phyloP scores from a whole-genome alignment of 2,888 invertebrate species.

The Panopea generosa region DNA sequence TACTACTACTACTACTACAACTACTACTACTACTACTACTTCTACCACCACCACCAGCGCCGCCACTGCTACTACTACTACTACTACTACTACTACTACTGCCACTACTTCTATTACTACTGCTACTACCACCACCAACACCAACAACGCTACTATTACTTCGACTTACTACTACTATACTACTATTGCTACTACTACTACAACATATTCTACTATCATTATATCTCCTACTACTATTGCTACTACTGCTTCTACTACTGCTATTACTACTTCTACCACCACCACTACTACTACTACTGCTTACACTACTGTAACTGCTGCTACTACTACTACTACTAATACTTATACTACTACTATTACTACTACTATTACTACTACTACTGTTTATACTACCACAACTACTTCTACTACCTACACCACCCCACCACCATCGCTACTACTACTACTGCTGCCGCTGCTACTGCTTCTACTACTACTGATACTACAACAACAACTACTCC shows the following conservation, averaged over 20 bases:
- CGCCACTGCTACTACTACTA: too few species aligned
- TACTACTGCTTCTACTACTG: neutral
- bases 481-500: too few species aligned
- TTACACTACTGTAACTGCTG: constrained; percentile 1
- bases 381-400: neutral
- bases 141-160: too few species aligned
- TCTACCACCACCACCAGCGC: too few species aligned
- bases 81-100: too few species aligned
- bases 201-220: neutral
- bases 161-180: too few species aligned
- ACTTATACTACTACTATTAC: neutral
- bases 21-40: too few species aligned
- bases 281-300: constrained; percentile 6
- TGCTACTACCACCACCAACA: too few species aligned
- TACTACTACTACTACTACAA: too few species aligned
- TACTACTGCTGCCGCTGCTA: constrained; percentile 2
- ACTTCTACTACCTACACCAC: constrained; percentile 3
- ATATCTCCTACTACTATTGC: constrained; percentile 4
- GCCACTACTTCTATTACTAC: too few species aligned
- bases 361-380: too few species aligned
- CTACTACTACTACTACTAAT: constrained; percentile 5
- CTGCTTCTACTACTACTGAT: constrained; percentile 2
- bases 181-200: too few species aligned
- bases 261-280: constrained; percentile 5
- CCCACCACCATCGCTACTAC: constrained; percentile 1